These are phyloP conservation scores for Ibidorhyncha struthersii DNA, from an alignment of 2,113 vertebrate species.

Conservation along the genomic window DNA sequence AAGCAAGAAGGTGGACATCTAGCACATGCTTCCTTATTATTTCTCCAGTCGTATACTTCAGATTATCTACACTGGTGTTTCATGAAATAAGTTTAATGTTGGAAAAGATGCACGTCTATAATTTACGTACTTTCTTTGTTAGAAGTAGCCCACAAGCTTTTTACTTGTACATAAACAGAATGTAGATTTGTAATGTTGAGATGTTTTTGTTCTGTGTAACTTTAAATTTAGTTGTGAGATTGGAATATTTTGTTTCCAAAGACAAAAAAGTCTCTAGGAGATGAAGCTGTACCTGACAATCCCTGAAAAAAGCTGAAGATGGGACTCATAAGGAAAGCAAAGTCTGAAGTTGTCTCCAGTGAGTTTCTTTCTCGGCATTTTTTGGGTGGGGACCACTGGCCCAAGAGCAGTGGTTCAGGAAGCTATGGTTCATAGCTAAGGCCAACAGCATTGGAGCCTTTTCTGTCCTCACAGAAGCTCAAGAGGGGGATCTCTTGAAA, in stretches of 20 bases:
- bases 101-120: neutral
- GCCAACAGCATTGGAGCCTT: neutral
- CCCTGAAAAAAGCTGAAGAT: neutral
- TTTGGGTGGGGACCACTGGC: neutral
- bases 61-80: neutral
- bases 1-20: neutral
- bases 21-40: neutral
- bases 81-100: neutral
- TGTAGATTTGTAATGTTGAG: neutral
- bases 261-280: neutral
- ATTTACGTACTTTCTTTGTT: neutral
- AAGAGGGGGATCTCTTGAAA: neutral
- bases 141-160: neutral
- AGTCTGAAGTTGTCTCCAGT: neutral
- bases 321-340: neutral
- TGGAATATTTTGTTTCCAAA: neutral
- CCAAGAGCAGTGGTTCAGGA: neutral
- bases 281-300: neutral
- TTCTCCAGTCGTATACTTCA: neutral
- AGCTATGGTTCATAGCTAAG: neutral
- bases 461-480: neutral
- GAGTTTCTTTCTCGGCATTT: neutral
- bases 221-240: neutral
- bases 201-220: neutral
- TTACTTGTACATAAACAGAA: neutral